Evolutionary conservation across 2,113 vertebrate genomes (phyloP), one percentile per base, ranked within the genome.

Genomic region (Hydrolagus affinis): DNA sequence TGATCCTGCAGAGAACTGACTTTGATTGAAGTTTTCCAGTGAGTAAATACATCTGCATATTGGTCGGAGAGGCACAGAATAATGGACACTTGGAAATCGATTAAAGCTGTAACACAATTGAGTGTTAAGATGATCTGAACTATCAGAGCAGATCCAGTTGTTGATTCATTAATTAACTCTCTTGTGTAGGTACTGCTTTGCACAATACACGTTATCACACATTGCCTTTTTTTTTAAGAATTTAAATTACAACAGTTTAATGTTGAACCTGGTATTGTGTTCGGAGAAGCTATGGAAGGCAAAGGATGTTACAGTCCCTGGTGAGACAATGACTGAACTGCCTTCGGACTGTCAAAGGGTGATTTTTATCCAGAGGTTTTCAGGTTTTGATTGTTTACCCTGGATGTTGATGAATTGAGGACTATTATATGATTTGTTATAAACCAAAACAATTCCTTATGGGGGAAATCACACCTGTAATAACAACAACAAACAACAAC

Each of bases 1-100:
- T 83, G 60, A 83, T 83, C 25, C 64, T 66, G 8, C 44, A 10
- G 78, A 66, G 25, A 83, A 83, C 62, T 66, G 76, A 80, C n/a
- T 0, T 21, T 80, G 25, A 64, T 62, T 28, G 8, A 57, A 56
- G 17, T 83, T 66, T 25, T 66, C 2, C n/a, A 68, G 25, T 83
- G 25, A 83, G 28, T 83, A 23, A 30, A 66, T 59, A 15, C 15
- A 80, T 11, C 30, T 83, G 30, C 62, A 83, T 62, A 83, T 60
- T 32, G 62, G 28, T 66, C 78, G 66, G 0, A 30, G 62, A 66
- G 66, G 62, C 64, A 83, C 66, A 44, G 78, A 17, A 83, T 83
- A 66, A 30, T 32, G 60, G 8, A 64, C 64, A 7, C 17, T 66
- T 83, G 62, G 15, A 83, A 83, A 23, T 64, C 7, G 17, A 66